Base-by-base conservation (phyloP, 1,140 invertebrate species). In the Diabrotica undecimpunctata region DNA sequence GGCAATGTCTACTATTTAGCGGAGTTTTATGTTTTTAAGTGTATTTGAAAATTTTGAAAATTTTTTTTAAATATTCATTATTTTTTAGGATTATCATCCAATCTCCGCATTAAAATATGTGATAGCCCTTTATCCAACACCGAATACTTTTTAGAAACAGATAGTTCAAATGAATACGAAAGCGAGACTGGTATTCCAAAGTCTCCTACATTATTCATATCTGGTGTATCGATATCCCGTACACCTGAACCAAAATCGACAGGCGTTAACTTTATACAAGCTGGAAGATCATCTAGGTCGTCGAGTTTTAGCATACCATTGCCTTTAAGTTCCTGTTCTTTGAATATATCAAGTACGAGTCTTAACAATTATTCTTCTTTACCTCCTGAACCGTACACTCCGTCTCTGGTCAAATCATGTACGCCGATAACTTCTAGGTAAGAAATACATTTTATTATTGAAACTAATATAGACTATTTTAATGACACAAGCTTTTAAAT, bases 121-220 rank as follows among this genome's bases (percentile, higher is more conserved):
- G 65, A 72, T 38, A 72, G 70, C 66, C 70, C 67, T 38, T 60
- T 66, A 12, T 56, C 55, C 51, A 59, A 62, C 41, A 70, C 66
- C 53, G 67, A 63, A 38, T 69, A 68, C 41, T 52, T 70, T 13
- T 68, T 82, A 53, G 82, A 83, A 71, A 83, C 81, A 5, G 81
- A 83, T 65, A 83, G 82, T 71, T 82, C 81, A 6, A 83, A 83
- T 60, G 83, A 85, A 63, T 83, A 82, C 69, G 83, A 84, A 74
- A 83, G 82, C 14, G 83, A 85, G 72, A 84, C 83, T 12, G 84
- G 83, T 0, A 84, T 85, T 53, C 83, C 84, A 7, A 84, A 83
- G 72, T 85, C 83, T 5, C 84, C 84, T 6, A 85, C 83, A 0
- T 73, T 85, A 10, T 85, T 82, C 71, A 85, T 85, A 62, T 83